Evolutionary conservation across 1,140 invertebrate genomes (phyloP).

Genomic region (Spodoptera frugiperda): DNA sequence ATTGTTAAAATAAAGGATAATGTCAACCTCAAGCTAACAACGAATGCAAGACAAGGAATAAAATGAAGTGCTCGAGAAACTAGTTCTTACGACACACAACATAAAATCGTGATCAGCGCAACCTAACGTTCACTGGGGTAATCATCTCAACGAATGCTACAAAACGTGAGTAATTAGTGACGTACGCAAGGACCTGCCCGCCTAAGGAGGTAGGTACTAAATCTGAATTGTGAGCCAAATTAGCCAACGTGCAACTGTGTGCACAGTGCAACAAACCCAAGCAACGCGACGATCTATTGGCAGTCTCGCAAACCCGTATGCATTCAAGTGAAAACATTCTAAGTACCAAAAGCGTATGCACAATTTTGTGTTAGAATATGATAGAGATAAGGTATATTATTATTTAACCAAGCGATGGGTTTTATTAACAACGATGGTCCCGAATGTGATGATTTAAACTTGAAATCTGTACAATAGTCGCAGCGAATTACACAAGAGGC

Average conservation of each 20-base stretch:
- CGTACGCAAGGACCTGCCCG: not conserved
- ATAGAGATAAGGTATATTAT: not conserved
- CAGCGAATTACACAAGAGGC: no score
- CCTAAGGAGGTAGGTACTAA: not conserved
- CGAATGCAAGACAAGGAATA: conserved; percentile 18
- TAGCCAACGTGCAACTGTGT: conserved; percentile 15
- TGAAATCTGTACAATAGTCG: conserved; percentile 3
- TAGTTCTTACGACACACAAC: conserved; percentile 19
- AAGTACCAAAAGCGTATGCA: conserved; percentile 6
- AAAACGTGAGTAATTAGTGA: not conserved
- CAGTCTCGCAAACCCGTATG: conserved; percentile 5
- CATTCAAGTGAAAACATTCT: not conserved
- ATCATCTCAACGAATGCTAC: conserved; percentile 6
- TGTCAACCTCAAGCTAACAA: conserved; percentile 18
- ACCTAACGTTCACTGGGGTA: conserved; percentile 20
- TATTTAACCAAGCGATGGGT: conserved; percentile 1
- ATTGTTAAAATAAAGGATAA: conserved; percentile 10
- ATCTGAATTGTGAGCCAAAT: conserved; percentile 6
- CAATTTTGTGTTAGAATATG: conserved; percentile 9
- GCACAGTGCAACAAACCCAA: conserved; percentile 17
- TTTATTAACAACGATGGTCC: not conserved
- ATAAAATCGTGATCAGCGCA: conserved; percentile 7
- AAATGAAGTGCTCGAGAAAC: conserved; percentile 15
- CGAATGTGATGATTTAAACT: not conserved
- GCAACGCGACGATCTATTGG: not conserved